phyloP scores from a whole-genome alignment of 2,113 vertebrate genomes.

The Todiramphus saurophagus region DNA sequence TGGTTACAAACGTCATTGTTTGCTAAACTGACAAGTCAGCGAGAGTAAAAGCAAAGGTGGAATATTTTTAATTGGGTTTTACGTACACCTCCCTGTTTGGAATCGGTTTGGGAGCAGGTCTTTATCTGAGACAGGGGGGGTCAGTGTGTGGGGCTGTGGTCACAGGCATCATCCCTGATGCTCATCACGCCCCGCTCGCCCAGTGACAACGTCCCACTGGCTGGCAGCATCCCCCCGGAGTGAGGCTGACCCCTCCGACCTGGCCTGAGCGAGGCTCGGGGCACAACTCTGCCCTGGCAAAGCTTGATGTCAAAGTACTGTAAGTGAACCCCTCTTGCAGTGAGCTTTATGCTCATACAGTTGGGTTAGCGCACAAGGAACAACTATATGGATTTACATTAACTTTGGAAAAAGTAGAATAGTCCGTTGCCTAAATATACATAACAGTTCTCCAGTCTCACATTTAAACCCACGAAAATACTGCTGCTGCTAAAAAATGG shows the following conservation, averaged over 20 bases:
- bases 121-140: background rate
- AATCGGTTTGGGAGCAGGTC: background rate
- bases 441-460: background rate
- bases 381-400: background rate
- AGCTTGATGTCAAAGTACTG: background rate
- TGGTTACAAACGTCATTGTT: background rate
- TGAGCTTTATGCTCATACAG: background rate
- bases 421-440: background rate
- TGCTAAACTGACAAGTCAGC: constrained; percentile 5
- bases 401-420: background rate
- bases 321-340: background rate
- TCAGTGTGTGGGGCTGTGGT: accelerated
- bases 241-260: background rate
- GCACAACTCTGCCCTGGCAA: background rate
- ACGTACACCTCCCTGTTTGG: background rate
- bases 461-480: constrained; percentile 11
- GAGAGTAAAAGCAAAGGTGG: background rate
- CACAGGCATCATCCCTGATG: accelerated
- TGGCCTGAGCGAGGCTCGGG: background rate
- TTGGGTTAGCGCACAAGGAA: background rate
- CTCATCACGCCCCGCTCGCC: accelerated
- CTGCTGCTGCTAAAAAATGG: background rate
- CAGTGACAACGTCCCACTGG: background rate
- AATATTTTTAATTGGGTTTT: background rate
- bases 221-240: background rate